Evolutionary conservation across 2,888 invertebrate genomes (phyloP), one percentile per base, ranked within the genome.

Genomic region (Sisyra terminalis): DNA sequence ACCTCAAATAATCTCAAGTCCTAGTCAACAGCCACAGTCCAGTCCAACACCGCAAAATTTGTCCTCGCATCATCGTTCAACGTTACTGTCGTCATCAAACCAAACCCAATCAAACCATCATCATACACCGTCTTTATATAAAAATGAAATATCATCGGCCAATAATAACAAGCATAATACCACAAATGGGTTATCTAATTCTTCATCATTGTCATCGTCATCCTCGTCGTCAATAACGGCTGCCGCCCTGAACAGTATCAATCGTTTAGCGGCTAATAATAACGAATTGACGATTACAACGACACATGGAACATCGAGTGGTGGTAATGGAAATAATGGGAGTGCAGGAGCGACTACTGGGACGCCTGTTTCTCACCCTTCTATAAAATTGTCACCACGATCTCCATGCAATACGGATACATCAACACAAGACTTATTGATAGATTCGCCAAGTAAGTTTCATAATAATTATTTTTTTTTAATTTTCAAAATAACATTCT

Each of bases 221-320:
- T 11, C 30, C 16, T 34, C 63, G 40, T 61, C 64, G 24, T 72
- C 71, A 44, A 65, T 66, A 40, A 71, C 71, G 13, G 66, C 66
- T 32, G 63, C 69, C 44, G 72, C 76, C 49, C 67, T 79, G 58
- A 78, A 72, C 58, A 73, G 70, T 62, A 75, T 76, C 57, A 78
- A 73, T 63, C 75, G 83, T 69, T 70, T 83, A 52, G 74, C 79
- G 48, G 71, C 81, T 48, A 77, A 75, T 50, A 86, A 86, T 56
- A 83, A 84, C 29, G 86, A 87, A 65, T 73, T 86, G 49, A 84
- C 83, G 45, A 84, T 86, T 55, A 83, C 83, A 47, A 83, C 85
- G 52, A 79, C 82, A 32, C 74, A 78, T 54, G 75, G 73, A 38
- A 60, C 55, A 50, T 56, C 59, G 34, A 43, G 48, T 18, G 24